Evolutionary conservation across 2,113 vertebrate species (phyloP).

Genomic region (Stomatorhinus ivindoensis): DNA sequence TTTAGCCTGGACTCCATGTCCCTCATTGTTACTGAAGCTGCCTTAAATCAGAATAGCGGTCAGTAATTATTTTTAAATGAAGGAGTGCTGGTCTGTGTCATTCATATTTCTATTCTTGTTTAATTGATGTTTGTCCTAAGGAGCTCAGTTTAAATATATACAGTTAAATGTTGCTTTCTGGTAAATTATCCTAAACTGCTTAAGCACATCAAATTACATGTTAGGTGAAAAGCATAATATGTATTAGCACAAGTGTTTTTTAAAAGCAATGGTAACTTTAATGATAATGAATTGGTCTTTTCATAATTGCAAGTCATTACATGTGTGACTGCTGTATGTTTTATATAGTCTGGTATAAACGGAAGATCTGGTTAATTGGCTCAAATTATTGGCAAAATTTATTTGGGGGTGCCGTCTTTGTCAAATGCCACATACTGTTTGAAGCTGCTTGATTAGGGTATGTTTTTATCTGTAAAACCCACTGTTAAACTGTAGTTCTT

Average conservation of each 20-base stretch:
- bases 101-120: neutral
- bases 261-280: neutral
- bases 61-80: neutral
- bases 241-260: neutral
- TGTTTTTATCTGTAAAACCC: neutral
- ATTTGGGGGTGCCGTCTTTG: neutral
- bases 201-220: neutral
- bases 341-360: neutral
- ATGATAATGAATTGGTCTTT: neutral
- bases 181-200: neutral
- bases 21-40: neutral
- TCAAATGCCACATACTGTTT: neutral
- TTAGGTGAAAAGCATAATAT: neutral
- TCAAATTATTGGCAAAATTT: neutral
- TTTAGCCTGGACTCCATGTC: neutral
- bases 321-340: neutral
- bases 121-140: neutral
- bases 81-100: neutral
- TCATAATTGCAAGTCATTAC: neutral
- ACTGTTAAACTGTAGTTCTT: neutral
- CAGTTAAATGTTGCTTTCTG: neutral
- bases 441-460: neutral
- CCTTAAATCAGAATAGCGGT: neutral
- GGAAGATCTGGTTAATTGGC: neutral
- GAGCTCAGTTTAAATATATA: neutral